These are phyloP conservation scores for Scylla paramamosain DNA, from an alignment of 1,140 invertebrate genomes.

Conservation along the genomic window DNA sequence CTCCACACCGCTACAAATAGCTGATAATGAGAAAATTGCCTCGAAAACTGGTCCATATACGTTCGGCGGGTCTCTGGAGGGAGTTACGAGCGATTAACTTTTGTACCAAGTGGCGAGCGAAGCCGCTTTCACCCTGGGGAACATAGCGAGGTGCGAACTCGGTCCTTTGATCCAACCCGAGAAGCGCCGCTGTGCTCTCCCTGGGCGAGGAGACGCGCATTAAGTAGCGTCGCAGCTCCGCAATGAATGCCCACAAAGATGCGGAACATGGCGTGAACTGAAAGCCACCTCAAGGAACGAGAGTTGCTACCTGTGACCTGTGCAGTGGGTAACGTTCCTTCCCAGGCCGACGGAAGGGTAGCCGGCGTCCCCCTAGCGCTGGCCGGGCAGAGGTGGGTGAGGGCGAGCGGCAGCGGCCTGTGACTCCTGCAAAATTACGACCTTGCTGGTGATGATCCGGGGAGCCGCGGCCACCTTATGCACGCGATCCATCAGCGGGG, in stretches of 20 bases:
- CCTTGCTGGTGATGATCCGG: neutral
- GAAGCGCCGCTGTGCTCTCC: too few relatives aligned
- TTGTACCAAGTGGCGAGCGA: neutral
- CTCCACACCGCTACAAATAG: neutral
- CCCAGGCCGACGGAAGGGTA: too few relatives aligned
- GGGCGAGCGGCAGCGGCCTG: neutral
- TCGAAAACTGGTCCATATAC: conserved; percentile 29
- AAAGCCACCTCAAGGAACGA: too few relatives aligned
- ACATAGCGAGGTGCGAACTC: neutral
- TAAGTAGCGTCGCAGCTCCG: too few relatives aligned
- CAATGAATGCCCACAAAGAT: too few relatives aligned
- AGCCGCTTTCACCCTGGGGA: neutral
- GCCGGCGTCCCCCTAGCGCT: too few relatives aligned
- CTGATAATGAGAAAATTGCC: conserved; percentile 45
- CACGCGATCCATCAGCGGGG: conserved; percentile 16
- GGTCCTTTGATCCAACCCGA: neutral
- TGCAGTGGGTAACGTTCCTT: too few relatives aligned
- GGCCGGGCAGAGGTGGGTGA: neutral
- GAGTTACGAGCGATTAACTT: conserved; percentile 6
- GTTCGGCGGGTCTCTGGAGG: neutral
- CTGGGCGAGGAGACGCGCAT: too few relatives aligned
- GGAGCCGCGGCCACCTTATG: neutral
- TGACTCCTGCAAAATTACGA: neutral
- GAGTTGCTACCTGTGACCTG: too few relatives aligned
- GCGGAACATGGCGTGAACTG: too few relatives aligned